A percentile compares a stretch with the other conserved stretches of the same genome.
Conservation (phyloP, 2,113 vertebrate genomes). For the Dolichotis patagonum region DNA sequence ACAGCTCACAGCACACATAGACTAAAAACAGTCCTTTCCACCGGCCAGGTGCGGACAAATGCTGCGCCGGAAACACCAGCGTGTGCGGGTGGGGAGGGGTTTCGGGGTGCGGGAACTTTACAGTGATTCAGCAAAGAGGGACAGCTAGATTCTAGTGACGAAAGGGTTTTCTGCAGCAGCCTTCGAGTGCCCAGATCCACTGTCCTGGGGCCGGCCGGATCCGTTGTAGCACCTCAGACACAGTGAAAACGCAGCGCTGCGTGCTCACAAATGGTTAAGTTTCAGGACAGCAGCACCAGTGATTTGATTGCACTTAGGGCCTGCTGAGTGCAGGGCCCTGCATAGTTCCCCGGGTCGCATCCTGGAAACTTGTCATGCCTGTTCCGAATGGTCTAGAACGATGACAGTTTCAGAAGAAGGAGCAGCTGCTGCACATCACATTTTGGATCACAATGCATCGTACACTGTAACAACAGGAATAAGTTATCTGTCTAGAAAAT, state of each 20-base stretch:
- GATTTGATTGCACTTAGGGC: background rate
- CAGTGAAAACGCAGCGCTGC: background rate
- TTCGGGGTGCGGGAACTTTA: fast-evolving
- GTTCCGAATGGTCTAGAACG: background rate
- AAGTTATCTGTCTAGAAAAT: background rate
- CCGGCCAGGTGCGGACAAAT: background rate
- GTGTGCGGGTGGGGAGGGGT: background rate
- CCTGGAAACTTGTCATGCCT: background rate
- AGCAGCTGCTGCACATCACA: fast-evolving
- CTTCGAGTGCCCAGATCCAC: background rate
- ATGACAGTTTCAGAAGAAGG: fast-evolving
- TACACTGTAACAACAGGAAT: background rate
- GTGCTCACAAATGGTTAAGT: background rate
- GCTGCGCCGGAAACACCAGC: background rate
- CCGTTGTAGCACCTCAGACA: background rate
- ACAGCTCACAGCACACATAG: background rate
- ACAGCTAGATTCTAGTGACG: background rate
- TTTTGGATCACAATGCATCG: background rate
- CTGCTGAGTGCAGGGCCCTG: fast-evolving
- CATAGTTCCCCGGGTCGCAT: fast-evolving
- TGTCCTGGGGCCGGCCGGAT: fast-evolving
- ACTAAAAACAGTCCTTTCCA: background rate
- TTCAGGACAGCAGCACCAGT: background rate
- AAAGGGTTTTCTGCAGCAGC: background rate
- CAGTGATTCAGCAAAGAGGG: too few species aligned